Evolutionary conservation across 2,797 vertebrate genomes (phyloP).

Genomic region (Discoglossus pictus): DNA sequence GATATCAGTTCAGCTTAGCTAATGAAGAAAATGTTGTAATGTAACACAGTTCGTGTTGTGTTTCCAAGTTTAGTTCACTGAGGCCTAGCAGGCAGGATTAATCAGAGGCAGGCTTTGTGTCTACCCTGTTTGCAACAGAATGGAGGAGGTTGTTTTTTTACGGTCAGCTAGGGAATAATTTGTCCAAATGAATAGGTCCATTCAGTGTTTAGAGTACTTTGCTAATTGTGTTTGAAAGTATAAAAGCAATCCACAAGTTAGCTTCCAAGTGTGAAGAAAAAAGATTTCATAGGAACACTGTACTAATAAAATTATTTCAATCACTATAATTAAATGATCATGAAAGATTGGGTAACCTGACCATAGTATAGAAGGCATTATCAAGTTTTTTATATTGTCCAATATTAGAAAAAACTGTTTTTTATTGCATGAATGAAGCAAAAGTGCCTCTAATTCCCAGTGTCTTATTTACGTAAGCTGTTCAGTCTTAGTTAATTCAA

Average conservation of each 20-base stretch:
- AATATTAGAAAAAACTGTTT: too few relatives aligned
- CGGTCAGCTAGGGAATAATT: conserved; percentile 65
- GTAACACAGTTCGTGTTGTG: conserved; percentile 35
- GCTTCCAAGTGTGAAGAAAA: conserved; percentile 59
- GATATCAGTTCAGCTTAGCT: conserved; percentile 46
- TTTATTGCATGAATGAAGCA: too few relatives aligned
- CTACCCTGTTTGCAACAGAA: conserved; percentile 52
- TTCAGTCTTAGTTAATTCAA: too few relatives aligned
- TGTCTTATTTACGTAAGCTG: too few relatives aligned
- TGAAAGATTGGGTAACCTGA: conserved; percentile 19
- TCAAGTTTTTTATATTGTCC: too few relatives aligned
- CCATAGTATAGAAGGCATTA: background rate
- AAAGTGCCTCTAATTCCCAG: too few relatives aligned
- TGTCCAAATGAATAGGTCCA: conserved; percentile 72
- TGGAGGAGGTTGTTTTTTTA: conserved; percentile 53
- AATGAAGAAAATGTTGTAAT: conserved; percentile 45
- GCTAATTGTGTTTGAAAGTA: conserved; percentile 71
- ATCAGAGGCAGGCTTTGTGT: conserved; percentile 65
- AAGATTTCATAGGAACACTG: conserved; percentile 59
- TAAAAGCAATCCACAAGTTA: conserved; percentile 66
- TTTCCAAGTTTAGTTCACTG: conserved; percentile 50
- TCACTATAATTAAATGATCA: conserved; percentile 10
- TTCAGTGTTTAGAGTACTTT: conserved; percentile 68
- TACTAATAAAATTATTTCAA: conserved; percentile 50
- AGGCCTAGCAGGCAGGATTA: conserved; percentile 53